phyloP scores from a whole-genome alignment of 2,113 vertebrate genomes.

The Syngnathoides biaculeatus region DNA sequence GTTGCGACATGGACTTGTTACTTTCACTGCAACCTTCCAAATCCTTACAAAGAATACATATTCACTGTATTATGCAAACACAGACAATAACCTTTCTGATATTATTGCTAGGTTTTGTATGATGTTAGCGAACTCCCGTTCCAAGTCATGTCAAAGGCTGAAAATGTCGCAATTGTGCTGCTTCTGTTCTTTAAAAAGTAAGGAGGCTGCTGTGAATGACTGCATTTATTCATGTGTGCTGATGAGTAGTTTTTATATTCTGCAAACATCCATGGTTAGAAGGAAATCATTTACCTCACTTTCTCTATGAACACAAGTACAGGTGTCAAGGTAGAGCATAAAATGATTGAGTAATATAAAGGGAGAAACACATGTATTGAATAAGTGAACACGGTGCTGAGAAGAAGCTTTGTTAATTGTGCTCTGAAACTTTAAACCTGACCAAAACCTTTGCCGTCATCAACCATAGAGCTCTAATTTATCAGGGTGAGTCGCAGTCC shows the following conservation, averaged over 20 bases:
- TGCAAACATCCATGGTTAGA: not conserved
- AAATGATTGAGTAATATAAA: not conserved
- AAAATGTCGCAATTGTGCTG: not conserved
- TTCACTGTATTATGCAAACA: not conserved
- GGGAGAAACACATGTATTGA: slow-evolving; percentile 1
- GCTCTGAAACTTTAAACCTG: slow-evolving; percentile 34
- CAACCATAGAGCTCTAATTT: slow-evolving; percentile 29
- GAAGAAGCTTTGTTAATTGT: slow-evolving; percentile 48
- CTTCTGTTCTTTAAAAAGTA: not conserved
- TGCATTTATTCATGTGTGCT: not conserved
- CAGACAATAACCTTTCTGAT: not conserved
- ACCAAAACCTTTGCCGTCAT: slow-evolving; percentile 33
- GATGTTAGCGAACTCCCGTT: not conserved
- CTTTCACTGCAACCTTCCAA: not conserved
- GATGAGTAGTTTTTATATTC: not conserved
- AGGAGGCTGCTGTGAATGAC: not conserved
- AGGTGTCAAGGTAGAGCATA: slow-evolving; percentile 1
- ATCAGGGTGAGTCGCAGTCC: slow-evolving; percentile 42
- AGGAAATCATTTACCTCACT: not conserved
- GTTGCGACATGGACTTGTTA: not conserved
- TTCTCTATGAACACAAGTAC: not conserved
- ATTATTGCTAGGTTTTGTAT: not conserved
- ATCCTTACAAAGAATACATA: not conserved
- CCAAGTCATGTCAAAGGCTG: not conserved
- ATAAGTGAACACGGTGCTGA: slow-evolving; percentile 16